Percentiles rank a stretch among this genome's conserved stretches.
Conservation (phyloP, 1,140 invertebrate species). For the Glossosoma conforme region DNA sequence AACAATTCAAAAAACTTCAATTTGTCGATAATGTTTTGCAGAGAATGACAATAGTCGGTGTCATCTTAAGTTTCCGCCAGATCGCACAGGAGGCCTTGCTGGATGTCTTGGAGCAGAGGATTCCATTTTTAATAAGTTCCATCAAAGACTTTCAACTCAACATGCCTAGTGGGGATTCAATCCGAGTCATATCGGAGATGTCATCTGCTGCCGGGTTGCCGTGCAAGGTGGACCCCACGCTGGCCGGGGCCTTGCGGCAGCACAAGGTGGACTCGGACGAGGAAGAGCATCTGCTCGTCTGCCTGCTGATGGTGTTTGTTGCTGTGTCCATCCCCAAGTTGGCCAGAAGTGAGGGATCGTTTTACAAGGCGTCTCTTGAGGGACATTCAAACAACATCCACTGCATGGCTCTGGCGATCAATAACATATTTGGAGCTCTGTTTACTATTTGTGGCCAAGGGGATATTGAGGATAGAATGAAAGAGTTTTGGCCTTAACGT, state of each 20-base stretch:
- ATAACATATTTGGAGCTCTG: constrained; percentile 93
- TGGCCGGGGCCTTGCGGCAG: constrained; percentile 79
- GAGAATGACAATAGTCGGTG: constrained; percentile 96
- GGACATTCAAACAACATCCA: constrained; percentile 98
- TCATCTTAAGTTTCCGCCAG: constrained; percentile 92
- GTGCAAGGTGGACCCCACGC: constrained; percentile 91
- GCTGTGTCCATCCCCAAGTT: constrained; percentile 96
- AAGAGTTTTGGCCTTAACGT: constrained; percentile 97
- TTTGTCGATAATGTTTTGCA: constrained; percentile 92
- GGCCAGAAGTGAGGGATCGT: constrained; percentile 84
- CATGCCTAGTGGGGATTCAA: constrained; percentile 83
- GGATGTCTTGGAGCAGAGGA: constrained; percentile 89
- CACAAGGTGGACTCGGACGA: constrained; percentile 87
- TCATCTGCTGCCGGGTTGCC: constrained; percentile 89
- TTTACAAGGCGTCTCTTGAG: constrained; percentile 86
- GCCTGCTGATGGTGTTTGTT: constrained; percentile 97
- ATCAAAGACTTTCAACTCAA: constrained; percentile 93
- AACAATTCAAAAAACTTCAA: constrained; percentile 86
- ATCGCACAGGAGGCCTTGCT: constrained; percentile 89
- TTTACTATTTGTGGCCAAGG: constrained; percentile 93
- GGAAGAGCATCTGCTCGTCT: constrained; percentile 87
- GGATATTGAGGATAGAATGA: constrained; percentile 96
- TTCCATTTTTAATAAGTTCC: constrained; percentile 95
- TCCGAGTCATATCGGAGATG: constrained; percentile 94
- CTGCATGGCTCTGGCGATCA: constrained; percentile 93